Conservation (phyloP, 1,140 invertebrate species). For the Ceratosolen solmsi region DNA sequence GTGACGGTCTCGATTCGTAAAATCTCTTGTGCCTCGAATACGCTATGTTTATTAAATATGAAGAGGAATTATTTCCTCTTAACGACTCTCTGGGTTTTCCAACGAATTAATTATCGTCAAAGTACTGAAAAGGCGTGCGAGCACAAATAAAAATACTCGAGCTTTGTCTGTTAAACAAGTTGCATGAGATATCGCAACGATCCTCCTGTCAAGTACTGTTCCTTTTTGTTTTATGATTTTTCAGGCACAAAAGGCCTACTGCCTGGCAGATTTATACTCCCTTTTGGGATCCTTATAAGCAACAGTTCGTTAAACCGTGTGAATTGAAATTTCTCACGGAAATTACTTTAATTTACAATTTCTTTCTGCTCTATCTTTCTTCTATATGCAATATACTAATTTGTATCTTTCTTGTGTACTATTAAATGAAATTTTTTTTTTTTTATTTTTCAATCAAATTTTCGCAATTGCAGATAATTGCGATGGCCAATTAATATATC, state of each 20-base stretch:
- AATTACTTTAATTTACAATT: slow-evolving; percentile 16
- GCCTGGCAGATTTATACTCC: background rate
- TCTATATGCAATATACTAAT: background rate
- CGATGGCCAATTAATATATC: background rate
- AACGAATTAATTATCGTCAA: slow-evolving; percentile 18
- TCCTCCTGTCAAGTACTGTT: background rate
- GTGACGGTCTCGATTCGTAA: background rate
- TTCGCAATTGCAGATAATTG: background rate
- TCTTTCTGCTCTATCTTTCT: background rate
- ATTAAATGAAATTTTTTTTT: background rate
- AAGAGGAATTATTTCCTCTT: slow-evolving; percentile 20
- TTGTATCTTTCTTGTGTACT: background rate
- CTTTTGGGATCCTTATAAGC: background rate
- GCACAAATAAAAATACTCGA: too few species aligned
- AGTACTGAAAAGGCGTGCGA: too few species aligned
- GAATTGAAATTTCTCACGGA: slow-evolving; percentile 38
- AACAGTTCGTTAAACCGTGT: background rate
- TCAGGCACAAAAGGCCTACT: background rate
- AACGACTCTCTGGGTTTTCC: background rate
- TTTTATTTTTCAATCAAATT: background rate
- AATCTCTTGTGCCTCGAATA: slow-evolving; percentile 10
- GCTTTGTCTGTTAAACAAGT: background rate
- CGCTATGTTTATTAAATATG: too few species aligned
- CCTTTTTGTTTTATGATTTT: background rate
- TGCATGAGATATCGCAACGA: background rate